Percentiles rank a stretch among this genome's conserved stretches.
These are phyloP conservation scores for Propithecus perrieri DNA, from an alignment of 2,797 vertebrate species.

Conservation along the genomic window DNA sequence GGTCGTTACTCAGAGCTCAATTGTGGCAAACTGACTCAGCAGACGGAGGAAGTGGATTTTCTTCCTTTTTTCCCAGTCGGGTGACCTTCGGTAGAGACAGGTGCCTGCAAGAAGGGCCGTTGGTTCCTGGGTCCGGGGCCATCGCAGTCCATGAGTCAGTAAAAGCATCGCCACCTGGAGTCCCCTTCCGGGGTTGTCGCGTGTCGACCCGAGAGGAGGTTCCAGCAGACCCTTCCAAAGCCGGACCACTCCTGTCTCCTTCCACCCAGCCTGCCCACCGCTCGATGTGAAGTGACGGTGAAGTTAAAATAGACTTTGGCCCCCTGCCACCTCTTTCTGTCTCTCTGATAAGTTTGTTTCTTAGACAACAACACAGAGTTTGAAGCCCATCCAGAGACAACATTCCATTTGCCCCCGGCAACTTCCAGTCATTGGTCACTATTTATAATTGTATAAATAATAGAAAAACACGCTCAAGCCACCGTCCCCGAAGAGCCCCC, in stretches of 20 bases:
- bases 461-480: background rate
- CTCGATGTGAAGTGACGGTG: background rate
- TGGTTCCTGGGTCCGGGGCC: fast-evolving
- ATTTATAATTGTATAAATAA: conserved; percentile 63
- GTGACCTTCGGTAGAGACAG: background rate
- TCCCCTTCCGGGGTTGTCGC: fast-evolving
- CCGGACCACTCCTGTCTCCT: fast-evolving
- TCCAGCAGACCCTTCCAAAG: too few species aligned
- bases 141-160: background rate
- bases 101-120: background rate
- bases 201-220: background rate
- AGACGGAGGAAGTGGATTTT: background rate
- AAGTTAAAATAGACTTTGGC: conserved; percentile 49
- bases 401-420: background rate
- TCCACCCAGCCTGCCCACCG: fast-evolving
- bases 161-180: too few species aligned
- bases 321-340: background rate
- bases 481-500: background rate
- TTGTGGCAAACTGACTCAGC: background rate
- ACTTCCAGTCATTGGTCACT: conserved; percentile 26
- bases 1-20: background rate
- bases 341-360: conserved; percentile 5
- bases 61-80: background rate
- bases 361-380: background rate
- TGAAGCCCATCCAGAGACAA: conserved; percentile 48